Percentiles rank a stretch among this genome's conserved stretches.
Conservation (phyloP, 2,113 vertebrate genomes). For the zebrafish (Danio rerio) region GRCz12tu NC_133184.1:18167001-18167500, state of each 20-base stretch:
- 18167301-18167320: slow-evolving; percentile 26
- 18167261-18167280: slow-evolving; percentile 17
- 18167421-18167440: slow-evolving; percentile 48
- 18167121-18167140: slow-evolving; percentile 97
- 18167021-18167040: slow-evolving; percentile 98
- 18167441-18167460: slow-evolving; percentile 57
- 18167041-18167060: slow-evolving; percentile 97
- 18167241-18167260: slow-evolving; percentile 40
- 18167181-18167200: neutral
- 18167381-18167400: slow-evolving; percentile 56
- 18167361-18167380: slow-evolving; percentile 18
- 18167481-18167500: neutral
- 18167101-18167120: slow-evolving; percentile 98
- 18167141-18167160: slow-evolving; percentile 95
- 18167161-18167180: slow-evolving; percentile 91
- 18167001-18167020: slow-evolving; percentile 95
- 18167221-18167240: neutral
- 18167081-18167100: slow-evolving; percentile 98
- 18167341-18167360: slow-evolving; percentile 10
- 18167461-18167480: slow-evolving; percentile 36
- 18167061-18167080: slow-evolving; percentile 98
- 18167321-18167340: slow-evolving; percentile 26
- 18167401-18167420: slow-evolving; percentile 35
- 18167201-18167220: neutral
- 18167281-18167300: slow-evolving; percentile 24